Percentiles rank a stretch among this genome's conserved stretches.
Conservation (phyloP, 2,113 vertebrate genomes). For the Condylura cristata region DNA sequence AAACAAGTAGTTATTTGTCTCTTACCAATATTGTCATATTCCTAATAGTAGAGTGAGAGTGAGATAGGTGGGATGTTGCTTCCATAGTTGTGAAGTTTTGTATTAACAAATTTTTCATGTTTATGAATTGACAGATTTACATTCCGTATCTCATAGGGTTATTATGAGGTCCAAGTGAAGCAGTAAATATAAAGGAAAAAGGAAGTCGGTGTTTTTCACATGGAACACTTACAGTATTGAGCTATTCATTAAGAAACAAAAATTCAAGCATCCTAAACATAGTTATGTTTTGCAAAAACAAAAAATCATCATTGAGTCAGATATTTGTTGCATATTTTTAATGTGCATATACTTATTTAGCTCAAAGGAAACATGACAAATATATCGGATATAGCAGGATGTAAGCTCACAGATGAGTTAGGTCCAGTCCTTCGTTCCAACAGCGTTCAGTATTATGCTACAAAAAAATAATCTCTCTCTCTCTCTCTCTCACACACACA, state of each 20-base stretch:
- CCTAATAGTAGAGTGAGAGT: neutral
- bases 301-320: neutral
- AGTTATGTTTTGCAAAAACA: neutral
- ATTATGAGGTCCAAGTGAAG: neutral
- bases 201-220: neutral
- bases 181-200: neutral
- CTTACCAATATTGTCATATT: neutral
- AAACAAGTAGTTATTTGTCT: neutral
- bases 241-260: neutral
- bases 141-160: neutral
- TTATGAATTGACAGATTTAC: neutral
- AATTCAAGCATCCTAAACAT: neutral
- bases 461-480: neutral
- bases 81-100: neutral
- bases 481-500: too few relatives aligned
- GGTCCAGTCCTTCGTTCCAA: neutral
- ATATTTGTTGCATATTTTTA: neutral
- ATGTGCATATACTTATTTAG: neutral
- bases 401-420: neutral
- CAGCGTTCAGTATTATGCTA: neutral
- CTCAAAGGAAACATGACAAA: neutral
- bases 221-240: neutral
- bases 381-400: neutral
- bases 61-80: neutral
- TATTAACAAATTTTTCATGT: neutral